Percentiles rank a stretch among this genome's conserved stretches.
These are phyloP conservation scores for Arion vulgaris DNA, from an alignment of 1,140 invertebrate genomes.

Conservation along the genomic window DNA sequence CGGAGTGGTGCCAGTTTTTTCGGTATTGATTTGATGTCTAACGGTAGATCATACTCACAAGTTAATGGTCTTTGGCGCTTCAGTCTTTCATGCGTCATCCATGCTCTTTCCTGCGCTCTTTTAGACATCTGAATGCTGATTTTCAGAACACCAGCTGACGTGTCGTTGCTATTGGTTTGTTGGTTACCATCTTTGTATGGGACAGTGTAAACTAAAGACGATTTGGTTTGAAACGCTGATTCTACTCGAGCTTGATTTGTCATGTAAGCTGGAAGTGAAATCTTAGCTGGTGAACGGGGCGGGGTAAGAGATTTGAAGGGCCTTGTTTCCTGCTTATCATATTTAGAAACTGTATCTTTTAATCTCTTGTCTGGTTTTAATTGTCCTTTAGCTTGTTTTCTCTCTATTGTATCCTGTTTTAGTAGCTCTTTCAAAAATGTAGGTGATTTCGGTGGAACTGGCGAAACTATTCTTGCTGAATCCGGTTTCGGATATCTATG, in stretches of 20 bases:
- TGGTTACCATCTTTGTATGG: background rate
- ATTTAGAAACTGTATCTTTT: background rate
- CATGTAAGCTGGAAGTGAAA: background rate
- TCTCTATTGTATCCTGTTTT: constrained; percentile 2
- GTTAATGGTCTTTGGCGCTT: background rate
- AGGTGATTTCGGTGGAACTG: background rate
- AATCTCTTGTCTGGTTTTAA: background rate
- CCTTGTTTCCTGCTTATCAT: background rate
- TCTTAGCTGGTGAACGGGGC: background rate
- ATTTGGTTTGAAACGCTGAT: background rate
- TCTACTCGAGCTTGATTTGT: background rate
- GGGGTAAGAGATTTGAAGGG: background rate
- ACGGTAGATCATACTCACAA: background rate
- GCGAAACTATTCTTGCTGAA: constrained; percentile 1
- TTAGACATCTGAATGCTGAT: constrained; percentile 2
- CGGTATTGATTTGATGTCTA: background rate
- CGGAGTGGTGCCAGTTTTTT: background rate
- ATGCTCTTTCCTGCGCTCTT: background rate
- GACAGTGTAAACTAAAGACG: background rate
- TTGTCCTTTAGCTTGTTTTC: background rate
- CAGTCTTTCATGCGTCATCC: background rate
- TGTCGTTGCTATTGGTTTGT: background rate
- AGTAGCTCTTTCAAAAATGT: constrained; percentile 16
- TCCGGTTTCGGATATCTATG: constrained; percentile 7
- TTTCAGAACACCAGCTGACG: background rate